phyloP scores from a whole-genome alignment of 2,797 vertebrate genomes.

The Etheostoma perlongum region DNA sequence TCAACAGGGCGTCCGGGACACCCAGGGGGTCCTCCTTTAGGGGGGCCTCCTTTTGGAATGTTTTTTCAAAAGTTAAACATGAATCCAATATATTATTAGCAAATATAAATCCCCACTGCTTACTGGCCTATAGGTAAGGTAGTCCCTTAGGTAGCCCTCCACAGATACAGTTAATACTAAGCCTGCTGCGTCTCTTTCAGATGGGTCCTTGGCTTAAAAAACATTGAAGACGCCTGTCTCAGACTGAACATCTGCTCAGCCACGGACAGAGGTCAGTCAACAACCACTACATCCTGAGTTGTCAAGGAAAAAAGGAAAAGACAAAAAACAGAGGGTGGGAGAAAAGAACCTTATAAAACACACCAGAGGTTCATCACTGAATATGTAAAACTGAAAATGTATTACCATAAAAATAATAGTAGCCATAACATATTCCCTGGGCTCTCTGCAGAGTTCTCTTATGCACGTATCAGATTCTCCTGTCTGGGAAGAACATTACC shows the following conservation, averaged over 20 bases:
- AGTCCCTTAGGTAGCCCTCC: too few relatives aligned
- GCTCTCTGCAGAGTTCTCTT: conserved; percentile 8
- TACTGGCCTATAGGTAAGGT: too few relatives aligned
- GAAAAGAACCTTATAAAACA: conserved; percentile 32
- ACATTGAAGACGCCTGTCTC: background rate
- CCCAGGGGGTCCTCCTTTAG: too few relatives aligned
- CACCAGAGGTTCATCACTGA: conserved; percentile 42
- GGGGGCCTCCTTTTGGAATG: too few relatives aligned
- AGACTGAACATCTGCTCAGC: conserved; percentile 55
- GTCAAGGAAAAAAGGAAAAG: background rate
- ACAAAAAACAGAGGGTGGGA: background rate
- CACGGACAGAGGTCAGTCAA: conserved; percentile 29
- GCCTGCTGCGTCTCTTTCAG: too few relatives aligned
- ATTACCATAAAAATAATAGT: conserved; percentile 25
- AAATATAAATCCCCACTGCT: too few relatives aligned
- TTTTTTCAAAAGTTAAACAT: too few relatives aligned
- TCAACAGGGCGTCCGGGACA: too few relatives aligned
- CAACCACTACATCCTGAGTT: conserved; percentile 27
- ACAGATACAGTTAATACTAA: too few relatives aligned
- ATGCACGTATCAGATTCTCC: conserved; percentile 21
- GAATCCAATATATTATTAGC: too few relatives aligned
- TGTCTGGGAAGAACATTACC: conserved; percentile 39
- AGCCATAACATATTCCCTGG: conserved; percentile 12
- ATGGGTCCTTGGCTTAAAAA: too few relatives aligned
- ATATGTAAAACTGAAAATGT: conserved; percentile 31